Conservation (phyloP, 2,888 invertebrate species). For the Salticus scenicus region DNA sequence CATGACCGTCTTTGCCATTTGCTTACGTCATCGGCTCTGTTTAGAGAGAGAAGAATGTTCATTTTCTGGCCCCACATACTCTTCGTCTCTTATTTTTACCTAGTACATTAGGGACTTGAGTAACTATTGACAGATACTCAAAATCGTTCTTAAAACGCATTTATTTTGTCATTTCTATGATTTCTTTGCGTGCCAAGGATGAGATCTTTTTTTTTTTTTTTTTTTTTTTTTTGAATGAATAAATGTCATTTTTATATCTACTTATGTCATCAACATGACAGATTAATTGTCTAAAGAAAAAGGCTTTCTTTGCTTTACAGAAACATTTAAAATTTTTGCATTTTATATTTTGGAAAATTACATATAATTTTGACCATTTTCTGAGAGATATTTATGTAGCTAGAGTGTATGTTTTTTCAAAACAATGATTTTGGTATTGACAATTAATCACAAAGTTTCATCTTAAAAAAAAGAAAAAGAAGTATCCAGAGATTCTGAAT, state of each 20-base stretch:
- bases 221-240: not conserved
- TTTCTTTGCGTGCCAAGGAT: not conserved
- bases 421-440: too few relatives aligned
- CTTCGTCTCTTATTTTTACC: not conserved
- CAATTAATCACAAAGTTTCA: too few relatives aligned
- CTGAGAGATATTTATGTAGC: too few relatives aligned
- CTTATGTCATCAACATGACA: not conserved
- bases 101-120: slow-evolving; percentile 45
- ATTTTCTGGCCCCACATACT: not conserved
- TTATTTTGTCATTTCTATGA: slow-evolving; percentile 14
- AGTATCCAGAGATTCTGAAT: too few relatives aligned
- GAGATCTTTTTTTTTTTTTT: too few relatives aligned
- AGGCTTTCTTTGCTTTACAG: too few relatives aligned
- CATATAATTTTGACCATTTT: too few relatives aligned
- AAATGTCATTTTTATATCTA: not conserved
- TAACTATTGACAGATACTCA: slow-evolving; percentile 61
- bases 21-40: slow-evolving; percentile 26
- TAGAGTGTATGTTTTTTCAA: too few relatives aligned
- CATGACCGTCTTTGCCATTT: slow-evolving; percentile 61
- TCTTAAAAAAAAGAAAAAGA: too few relatives aligned
- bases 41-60: not conserved
- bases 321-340: too few relatives aligned
- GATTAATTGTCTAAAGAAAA: too few relatives aligned
- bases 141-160: slow-evolving; percentile 41
- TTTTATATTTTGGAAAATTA: too few relatives aligned